These are phyloP conservation scores for Lichenostomus cassidix DNA, from an alignment of 2,113 vertebrate species.

Conservation along the genomic window DNA sequence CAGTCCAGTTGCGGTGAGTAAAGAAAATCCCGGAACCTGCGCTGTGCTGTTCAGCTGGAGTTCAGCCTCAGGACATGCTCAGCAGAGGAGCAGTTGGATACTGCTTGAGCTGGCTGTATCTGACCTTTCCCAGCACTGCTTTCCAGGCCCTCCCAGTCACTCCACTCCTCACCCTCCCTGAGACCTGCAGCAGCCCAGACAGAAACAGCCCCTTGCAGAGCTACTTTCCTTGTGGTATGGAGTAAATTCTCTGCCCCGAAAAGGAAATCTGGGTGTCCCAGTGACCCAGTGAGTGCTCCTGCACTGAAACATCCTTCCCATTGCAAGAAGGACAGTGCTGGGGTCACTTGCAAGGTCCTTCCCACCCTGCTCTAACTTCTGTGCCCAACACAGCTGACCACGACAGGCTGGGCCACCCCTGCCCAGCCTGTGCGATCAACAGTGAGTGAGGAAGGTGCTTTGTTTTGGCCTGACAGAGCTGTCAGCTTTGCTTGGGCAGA, in stretches of 20 bases:
- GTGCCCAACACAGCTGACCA: neutral
- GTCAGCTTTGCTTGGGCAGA: neutral
- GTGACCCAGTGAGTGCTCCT: neutral
- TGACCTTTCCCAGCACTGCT: neutral
- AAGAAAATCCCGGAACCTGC: slow-evolving; percentile 43
- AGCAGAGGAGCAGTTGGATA: neutral
- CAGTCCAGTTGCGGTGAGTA: neutral
- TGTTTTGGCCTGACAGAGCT: neutral
- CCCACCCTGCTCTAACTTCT: neutral
- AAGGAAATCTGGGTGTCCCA: neutral
- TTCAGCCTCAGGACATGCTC: slow-evolving; percentile 20
- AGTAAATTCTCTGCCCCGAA: neutral
- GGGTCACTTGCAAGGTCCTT: neutral
- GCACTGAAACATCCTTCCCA: neutral
- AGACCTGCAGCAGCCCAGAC: neutral
- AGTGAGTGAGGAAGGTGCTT: neutral
- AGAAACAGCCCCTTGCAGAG: neutral
- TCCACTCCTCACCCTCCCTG: neutral
- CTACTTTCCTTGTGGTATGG: neutral
- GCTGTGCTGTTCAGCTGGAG: slow-evolving; percentile 2
- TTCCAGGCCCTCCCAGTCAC: neutral
- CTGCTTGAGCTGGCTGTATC: accelerated
- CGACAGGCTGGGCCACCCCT: neutral
- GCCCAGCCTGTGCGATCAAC: neutral
- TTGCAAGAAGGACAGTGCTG: neutral